Evolutionary conservation across 1,140 invertebrate genomes (phyloP).

Genomic region (Solen grandis): DNA sequence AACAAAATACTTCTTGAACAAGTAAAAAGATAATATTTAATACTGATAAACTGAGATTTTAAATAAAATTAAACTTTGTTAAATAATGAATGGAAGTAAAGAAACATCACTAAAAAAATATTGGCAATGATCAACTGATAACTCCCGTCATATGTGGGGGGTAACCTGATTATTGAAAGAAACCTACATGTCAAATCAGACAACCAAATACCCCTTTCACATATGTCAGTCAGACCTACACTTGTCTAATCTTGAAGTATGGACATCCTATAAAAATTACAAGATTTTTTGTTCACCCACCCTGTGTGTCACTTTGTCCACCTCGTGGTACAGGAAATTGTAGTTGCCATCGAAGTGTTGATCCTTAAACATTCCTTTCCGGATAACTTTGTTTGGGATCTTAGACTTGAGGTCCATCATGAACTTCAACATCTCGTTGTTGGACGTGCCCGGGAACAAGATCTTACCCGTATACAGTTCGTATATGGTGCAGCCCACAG

Average conservation of each 20-base stretch:
- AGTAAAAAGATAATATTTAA: too few relatives aligned
- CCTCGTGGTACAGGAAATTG: conserved; percentile 98
- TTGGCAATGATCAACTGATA: too few relatives aligned
- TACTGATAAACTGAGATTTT: too few relatives aligned
- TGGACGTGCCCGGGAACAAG: conserved; percentile 98
- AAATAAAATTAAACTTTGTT: too few relatives aligned
- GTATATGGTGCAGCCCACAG: conserved; percentile 98
- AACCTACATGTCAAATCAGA: too few relatives aligned
- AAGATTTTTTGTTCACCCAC: conserved; percentile 87
- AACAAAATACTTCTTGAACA: too few relatives aligned
- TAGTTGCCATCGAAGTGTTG: conserved; percentile 98
- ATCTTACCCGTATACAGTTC: conserved; percentile 99
- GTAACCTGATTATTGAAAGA: too few relatives aligned
- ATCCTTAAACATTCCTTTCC: conserved; percentile 96
- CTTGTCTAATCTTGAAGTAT: not conserved
- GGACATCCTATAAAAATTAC: not conserved
- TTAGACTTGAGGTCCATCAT: conserved; percentile 99
- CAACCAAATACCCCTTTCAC: too few relatives aligned
- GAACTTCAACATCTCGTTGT: conserved; percentile 99
- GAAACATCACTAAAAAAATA: too few relatives aligned
- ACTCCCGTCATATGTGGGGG: too few relatives aligned
- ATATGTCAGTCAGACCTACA: too few relatives aligned
- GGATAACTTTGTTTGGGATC: conserved; percentile 97
- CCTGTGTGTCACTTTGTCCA: conserved; percentile 98
- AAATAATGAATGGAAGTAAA: too few relatives aligned